Conservation (phyloP, 1,140 invertebrate genomes). For the Dufourea novaeangliae region DNA sequence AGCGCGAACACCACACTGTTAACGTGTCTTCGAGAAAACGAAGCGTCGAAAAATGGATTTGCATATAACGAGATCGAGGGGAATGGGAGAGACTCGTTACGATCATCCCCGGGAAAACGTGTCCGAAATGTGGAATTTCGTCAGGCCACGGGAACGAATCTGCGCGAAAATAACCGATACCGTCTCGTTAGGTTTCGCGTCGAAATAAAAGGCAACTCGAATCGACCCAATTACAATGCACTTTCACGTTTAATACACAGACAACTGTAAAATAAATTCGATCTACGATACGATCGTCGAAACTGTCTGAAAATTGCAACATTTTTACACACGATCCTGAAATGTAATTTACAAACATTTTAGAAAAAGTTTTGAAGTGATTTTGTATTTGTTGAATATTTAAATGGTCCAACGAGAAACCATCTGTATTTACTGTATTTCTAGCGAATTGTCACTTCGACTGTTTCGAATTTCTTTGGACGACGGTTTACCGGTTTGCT, state of each 20-base stretch:
- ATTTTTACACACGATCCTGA: no score
- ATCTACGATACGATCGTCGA: background rate
- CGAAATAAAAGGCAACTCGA: background rate
- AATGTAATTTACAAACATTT: no score
- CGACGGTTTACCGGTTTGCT: no score
- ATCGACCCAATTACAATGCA: slow-evolving; percentile 11
- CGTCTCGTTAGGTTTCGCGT: slow-evolving; percentile 1
- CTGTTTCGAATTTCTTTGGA: no score
- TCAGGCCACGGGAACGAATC: background rate
- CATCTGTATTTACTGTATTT: no score
- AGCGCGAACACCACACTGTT: no score
- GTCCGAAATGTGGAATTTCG: slow-evolving; percentile 8
- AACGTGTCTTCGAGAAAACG: background rate
- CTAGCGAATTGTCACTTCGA: no score
- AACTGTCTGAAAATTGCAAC: no score
- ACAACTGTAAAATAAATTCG: background rate
- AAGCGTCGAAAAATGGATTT: background rate
- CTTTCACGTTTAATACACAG: background rate
- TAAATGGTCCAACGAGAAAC: no score
- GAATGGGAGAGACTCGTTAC: background rate
- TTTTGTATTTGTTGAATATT: no score
- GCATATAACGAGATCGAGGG: background rate
- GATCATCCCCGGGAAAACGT: background rate
- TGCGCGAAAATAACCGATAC: slow-evolving; percentile 1
- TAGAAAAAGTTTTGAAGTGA: no score